Conservation (phyloP, 2,113 vertebrate species). For the Vireo altiloquus region DNA sequence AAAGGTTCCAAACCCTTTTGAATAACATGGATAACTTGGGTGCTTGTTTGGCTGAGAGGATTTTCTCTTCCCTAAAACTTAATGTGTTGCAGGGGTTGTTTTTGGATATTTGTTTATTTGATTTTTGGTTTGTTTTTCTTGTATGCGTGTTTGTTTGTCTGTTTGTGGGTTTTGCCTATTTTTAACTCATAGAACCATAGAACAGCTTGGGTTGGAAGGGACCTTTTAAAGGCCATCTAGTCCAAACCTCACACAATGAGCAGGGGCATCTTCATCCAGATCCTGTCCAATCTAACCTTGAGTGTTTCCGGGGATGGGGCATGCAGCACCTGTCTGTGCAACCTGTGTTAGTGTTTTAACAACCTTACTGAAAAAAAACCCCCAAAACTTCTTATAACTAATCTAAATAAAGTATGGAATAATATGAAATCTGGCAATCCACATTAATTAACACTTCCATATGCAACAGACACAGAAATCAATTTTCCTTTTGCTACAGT, state of each 20-base stretch:
- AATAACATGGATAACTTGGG: not conserved
- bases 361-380: not conserved
- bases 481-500: not conserved
- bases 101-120: not conserved
- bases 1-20: not conserved
- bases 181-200: not conserved
- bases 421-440: not conserved
- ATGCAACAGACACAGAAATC: not conserved
- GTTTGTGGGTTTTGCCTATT: not conserved
- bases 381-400: not conserved
- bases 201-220: not conserved
- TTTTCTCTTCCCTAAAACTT: not conserved
- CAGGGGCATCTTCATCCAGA: not conserved
- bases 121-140: not conserved
- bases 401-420: not conserved
- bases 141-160: not conserved
- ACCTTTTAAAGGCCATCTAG: not conserved
- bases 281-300: not conserved
- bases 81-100: rapidly evolving
- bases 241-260: not conserved
- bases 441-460: not conserved
- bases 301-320: not conserved
- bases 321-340: not conserved
- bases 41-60: not conserved
- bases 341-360: not conserved